Evolutionary conservation across 2,888 invertebrate genomes (phyloP).

Genomic region (Trichopoda pennipes): DNA sequence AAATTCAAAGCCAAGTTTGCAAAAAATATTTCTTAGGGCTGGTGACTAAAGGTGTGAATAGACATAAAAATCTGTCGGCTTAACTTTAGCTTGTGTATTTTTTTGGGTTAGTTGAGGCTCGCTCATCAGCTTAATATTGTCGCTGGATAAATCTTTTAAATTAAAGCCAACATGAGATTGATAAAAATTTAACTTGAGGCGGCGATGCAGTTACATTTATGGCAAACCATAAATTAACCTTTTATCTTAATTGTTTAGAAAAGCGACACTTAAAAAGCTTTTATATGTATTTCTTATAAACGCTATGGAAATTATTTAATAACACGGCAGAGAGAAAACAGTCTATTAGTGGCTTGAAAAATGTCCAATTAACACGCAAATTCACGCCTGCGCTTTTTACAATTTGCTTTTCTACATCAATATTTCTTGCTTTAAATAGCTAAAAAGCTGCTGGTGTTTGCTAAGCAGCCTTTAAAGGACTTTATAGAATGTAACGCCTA

Average conservation of each 20-base stretch:
- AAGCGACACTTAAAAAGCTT: conserved; percentile 68
- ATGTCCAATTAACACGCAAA: conserved; percentile 65
- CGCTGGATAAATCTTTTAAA: conserved; percentile 20
- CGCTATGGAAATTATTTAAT: conserved; percentile 49
- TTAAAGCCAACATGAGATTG: conserved; percentile 5
- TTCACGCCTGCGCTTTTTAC: conserved; percentile 65
- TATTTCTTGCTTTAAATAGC: not conserved
- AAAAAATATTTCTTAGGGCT: conserved; percentile 8
- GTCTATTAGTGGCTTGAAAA: conserved; percentile 59
- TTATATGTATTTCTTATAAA: conserved; percentile 55
- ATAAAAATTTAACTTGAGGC: conserved; percentile 39
- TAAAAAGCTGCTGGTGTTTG: not conserved
- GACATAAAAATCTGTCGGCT: not conserved
- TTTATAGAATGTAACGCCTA: conserved; percentile 32
- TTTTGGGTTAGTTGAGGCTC: not conserved
- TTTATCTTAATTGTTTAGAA: conserved; percentile 67
- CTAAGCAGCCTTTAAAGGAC: not conserved
- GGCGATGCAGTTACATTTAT: conserved; percentile 37
- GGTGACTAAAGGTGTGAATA: conserved; percentile 32
- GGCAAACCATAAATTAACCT: conserved; percentile 65
- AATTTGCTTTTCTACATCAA: not conserved
- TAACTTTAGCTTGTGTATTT: not conserved
- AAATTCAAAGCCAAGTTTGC: conserved; percentile 25
- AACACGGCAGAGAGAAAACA: conserved; percentile 33
- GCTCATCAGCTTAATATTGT: conserved; percentile 8